phyloP scores from a whole-genome alignment of 2,113 vertebrate species.

The Proterorhinus semilunaris region DNA sequence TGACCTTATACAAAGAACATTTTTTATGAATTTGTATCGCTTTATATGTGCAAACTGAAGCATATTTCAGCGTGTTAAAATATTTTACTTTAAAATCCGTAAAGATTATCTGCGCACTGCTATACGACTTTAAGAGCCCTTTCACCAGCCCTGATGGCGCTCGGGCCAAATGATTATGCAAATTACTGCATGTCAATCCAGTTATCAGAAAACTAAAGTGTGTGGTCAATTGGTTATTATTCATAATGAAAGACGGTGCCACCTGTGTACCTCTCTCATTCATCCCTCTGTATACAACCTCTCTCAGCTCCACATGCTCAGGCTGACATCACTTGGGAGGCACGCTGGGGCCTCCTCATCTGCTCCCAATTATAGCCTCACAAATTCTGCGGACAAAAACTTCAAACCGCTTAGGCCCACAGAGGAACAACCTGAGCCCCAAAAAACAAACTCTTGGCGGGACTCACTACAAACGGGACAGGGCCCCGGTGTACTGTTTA shows the following conservation, averaged over 20 bases:
- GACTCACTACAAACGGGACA: conserved; percentile 23
- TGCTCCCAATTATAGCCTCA: conserved; percentile 73
- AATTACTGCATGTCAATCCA: no score
- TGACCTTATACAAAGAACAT: no score
- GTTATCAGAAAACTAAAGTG: neutral
- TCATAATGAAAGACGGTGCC: conserved; percentile 1
- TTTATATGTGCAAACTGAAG: no score
- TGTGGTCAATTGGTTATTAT: neutral
- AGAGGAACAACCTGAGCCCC: conserved; percentile 60
- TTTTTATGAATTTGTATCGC: no score
- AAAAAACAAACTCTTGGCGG: conserved; percentile 42
- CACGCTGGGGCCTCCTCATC: conserved; percentile 73
- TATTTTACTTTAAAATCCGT: no score
- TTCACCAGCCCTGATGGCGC: no score
- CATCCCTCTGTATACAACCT: conserved; percentile 32
- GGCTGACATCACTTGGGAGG: conserved; percentile 76
- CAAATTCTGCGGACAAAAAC: conserved; percentile 48
- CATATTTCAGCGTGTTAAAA: no score
- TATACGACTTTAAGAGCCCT: no score
- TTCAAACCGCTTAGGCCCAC: conserved; percentile 55
- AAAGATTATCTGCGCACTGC: no score
- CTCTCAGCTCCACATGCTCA: conserved; percentile 25
- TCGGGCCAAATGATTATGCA: no score
- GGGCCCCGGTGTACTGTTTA: conserved; percentile 36
- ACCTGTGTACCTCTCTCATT: conserved; percentile 65